Base-by-base conservation (phyloP, 2,888 invertebrate species). In the Heliconius ismenius region DNA sequence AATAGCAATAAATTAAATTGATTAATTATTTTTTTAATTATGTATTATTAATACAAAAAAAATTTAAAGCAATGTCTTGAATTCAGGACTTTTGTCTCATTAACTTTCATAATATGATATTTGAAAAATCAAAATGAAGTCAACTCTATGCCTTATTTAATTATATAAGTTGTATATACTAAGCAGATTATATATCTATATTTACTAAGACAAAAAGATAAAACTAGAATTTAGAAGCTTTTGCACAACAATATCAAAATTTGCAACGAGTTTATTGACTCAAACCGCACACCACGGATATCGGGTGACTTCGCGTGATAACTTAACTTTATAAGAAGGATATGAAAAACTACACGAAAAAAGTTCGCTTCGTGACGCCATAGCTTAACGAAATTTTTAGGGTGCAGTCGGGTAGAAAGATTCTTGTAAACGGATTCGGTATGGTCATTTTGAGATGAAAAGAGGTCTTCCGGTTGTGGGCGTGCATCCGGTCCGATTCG, bases 381-480 rank as follows among this genome's bases (percentile, higher is more conserved):
- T 83, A 84, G 84, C 84, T 89, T 86, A 85, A 89, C 90, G 89
- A 86, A 92, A 93, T 91, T 91, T 89, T 89, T 88, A 86, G 90
- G 89, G 92, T 83, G 82, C 91, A 91, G 87, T 86, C 89, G 89
- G 85, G 89, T 90, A 91, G 92, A 92, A 92, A 92, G 88, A 92
- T 92, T 92, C 91, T 90, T 88, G 85, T 90, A 83, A 87, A 87
- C 87, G 86, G 89, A 91, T 92, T 91, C 87, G 92, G 86, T 86
- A 89, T 88, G 92, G 92, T 88, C 91, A 91, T 90, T 91, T 90
- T 88, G 85, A 90, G 91, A 92, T 91, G 91, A 91, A 91, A 90
- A 89, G 89, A 86, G 89, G 87, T 84, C 91, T 91, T 92, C 92
- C 92, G 92, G 92, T 87, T 89, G 87, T 88, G 89, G 89, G 83